Base-by-base conservation (phyloP, 2,797 vertebrate genomes). In the Eremophila alpestris region DNA sequence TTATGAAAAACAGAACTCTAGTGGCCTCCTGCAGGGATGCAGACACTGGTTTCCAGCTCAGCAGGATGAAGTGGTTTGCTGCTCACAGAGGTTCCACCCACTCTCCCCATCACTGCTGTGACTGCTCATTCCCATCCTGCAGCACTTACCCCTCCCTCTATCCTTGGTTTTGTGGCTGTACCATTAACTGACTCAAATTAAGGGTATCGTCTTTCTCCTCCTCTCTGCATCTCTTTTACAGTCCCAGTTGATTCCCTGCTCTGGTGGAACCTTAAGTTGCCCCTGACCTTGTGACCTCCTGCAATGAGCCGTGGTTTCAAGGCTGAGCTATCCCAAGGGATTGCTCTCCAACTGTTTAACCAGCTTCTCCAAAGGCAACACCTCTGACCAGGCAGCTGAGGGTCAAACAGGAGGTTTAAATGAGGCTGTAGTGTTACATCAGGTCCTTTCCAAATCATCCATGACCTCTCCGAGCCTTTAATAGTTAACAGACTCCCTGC, bases 61-160 rank as follows among this genome's bases (percentile, higher is more conserved):
- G 86, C 41, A 43, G 48, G 32, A 21, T 74, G 82, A 60, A 88
- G 88, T 51, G 58, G 65, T 93, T 93, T 83, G 62, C 73, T 88
- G 70, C 62, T 91, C 43, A 40, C 32, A 56, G 82, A 67, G 45
- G 12, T 93, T 74, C 68, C 67, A 87, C 8, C 71, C 26, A 4
- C 75, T 43, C 59, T 73, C 54, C 32, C 68, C 76, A 59, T 48
- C 45, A 2, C 81, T 46, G 38, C 75, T 32, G 12, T 15, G 81
- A 65, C 62, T 3, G 2, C 21, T 65, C 5, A 1, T 56, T 84
- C 70, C 73, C 83, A 62, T 5, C 74, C 92, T 27, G 3, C 32
- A 49, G 90, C 68, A 56, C 73, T 67, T 88, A 65, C 76, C 38
- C 0, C 1, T 22, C 32, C 5, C 24, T 16, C 3, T 15, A 32